A percentile compares a stretch with the other conserved stretches of the same genome.
These are phyloP conservation scores for Hirtodrosophila confusa DNA, from an alignment of 2,888 invertebrate genomes.

Conservation along the genomic window DNA sequence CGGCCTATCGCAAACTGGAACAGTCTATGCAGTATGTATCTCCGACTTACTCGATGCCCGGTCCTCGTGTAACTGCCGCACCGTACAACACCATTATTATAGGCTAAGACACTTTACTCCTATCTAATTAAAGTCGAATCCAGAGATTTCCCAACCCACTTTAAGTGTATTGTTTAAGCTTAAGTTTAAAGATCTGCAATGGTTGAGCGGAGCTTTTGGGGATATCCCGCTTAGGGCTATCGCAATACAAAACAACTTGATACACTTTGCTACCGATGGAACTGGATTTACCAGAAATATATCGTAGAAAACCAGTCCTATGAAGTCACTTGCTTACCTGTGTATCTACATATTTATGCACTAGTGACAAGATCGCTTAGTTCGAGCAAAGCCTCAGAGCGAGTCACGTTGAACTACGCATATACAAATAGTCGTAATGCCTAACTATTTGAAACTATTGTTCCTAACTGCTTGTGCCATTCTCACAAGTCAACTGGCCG, in stretches of 20 bases:
- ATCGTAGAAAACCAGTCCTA: slow-evolving; percentile 58
- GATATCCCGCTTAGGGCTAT: slow-evolving; percentile 13
- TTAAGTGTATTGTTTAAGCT: neutral
- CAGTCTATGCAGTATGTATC: slow-evolving; percentile 82
- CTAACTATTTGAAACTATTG: slow-evolving; percentile 1
- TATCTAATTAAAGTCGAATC: neutral
- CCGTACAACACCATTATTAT: slow-evolving; percentile 82
- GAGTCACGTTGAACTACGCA: neutral
- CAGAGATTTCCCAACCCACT: slow-evolving; percentile 16
- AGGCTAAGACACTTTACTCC: slow-evolving; percentile 61
- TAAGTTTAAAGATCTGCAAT: slow-evolving; percentile 5
- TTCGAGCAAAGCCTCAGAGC: slow-evolving; percentile 19
- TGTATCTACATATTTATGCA: slow-evolving; percentile 5
- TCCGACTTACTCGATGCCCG: slow-evolving; percentile 81
- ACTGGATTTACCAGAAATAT: slow-evolving; percentile 65
- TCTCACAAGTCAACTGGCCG: slow-evolving; percentile 19
- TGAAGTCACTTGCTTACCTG: slow-evolving; percentile 22
- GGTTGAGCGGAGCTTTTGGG: slow-evolving; percentile 11
- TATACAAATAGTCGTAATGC: slow-evolving; percentile 27
- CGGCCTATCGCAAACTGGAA: slow-evolving; percentile 76
- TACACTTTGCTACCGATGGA: slow-evolving; percentile 19
- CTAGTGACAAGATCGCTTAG: slow-evolving; percentile 15
- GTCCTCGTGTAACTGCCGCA: slow-evolving; percentile 75
- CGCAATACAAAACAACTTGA: slow-evolving; percentile 7
- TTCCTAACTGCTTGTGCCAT: slow-evolving; percentile 9